Conservation (phyloP, 2,797 vertebrate genomes). For the Balearica regulorum region DNA sequence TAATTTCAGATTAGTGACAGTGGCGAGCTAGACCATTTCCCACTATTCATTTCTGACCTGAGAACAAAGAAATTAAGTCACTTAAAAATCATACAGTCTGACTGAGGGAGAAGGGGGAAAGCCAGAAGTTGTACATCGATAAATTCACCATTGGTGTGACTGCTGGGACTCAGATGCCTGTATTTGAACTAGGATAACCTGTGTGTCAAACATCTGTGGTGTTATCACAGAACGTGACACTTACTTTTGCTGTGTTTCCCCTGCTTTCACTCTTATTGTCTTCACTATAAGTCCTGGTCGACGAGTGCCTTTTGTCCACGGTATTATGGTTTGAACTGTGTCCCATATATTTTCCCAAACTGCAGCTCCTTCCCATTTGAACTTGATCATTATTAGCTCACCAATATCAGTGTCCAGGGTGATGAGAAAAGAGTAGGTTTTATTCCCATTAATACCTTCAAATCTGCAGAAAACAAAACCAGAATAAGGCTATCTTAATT, state of each 20-base stretch:
- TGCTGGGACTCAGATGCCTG: background rate
- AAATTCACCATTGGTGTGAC: background rate
- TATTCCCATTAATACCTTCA: slow-evolving; percentile 81
- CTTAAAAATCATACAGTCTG: background rate
- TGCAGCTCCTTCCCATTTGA: slow-evolving; percentile 83
- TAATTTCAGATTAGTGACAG: background rate
- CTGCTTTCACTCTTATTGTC: slow-evolving; percentile 84
- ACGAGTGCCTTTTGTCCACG: slow-evolving; percentile 71
- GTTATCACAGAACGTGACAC: background rate
- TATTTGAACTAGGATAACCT: background rate
- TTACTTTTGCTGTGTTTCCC: slow-evolving; percentile 90
- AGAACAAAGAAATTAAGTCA: background rate
- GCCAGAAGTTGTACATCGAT: background rate
- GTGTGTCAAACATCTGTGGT: background rate
- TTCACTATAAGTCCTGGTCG: slow-evolving; percentile 80
- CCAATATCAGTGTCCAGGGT: slow-evolving; percentile 88
- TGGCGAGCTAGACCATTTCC: background rate
- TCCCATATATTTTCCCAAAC: slow-evolving; percentile 88
- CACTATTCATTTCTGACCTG: background rate
- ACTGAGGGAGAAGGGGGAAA: background rate
- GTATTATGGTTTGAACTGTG: slow-evolving; percentile 84
- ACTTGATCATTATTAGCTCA: slow-evolving; percentile 82
- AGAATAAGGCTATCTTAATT: background rate
- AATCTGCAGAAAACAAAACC: slow-evolving; percentile 68
- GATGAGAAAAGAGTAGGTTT: slow-evolving; percentile 88